Base-by-base conservation (phyloP, 2,113 vertebrate species). In the Ancistrus triradiatus region DNA sequence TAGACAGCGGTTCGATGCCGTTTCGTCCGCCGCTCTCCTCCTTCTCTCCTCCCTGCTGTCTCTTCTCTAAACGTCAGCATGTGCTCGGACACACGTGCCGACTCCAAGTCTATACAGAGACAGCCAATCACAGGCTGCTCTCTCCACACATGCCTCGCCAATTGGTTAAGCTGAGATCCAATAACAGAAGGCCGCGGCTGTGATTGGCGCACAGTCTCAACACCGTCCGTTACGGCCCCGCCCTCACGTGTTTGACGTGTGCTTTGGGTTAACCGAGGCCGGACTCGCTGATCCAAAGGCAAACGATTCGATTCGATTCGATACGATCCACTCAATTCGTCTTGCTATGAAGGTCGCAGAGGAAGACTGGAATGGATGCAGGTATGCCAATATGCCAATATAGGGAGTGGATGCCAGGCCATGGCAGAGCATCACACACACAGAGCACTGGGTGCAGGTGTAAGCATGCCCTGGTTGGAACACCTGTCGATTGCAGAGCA, bases 81-180 rank as follows among this genome's bases (percentile, higher is more conserved):
- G 86, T 85, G 87, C 83, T 70, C 63, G 49, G 61, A 79, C 83
- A 80, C 87, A 89, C 87, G 87, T 89, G 87, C 85, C 83, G 73
- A 76, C 68, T 60, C 79, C 60, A 79, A 68, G 68, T 63, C 65
- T 56, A n/a, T 48, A 59, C 59, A 51, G 33, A 42, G 53, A 31
- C 58, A 14, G 13, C 47, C 58, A 65, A 4, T 74, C 24, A 84
- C 81, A 82, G 84, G 81, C 74, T 51, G 69, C 8, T 7, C 43
- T 48, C 37, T 55, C 56, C 28, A 19, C 35, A 31, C 40, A 4
- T 52, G 18, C 44, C 31, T 31, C 1, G 57, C 22, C 43, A 7
- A 85, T 80, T 89, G 85, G 85, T 27, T 2, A 21, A 61, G 1
- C 7, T 1, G 13, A 8, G 65, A 77, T 72, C 84, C 85, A 85